These are phyloP conservation scores for Folsomia manolachei DNA, from an alignment of 2,888 invertebrate genomes.

Conservation along the genomic window DNA sequence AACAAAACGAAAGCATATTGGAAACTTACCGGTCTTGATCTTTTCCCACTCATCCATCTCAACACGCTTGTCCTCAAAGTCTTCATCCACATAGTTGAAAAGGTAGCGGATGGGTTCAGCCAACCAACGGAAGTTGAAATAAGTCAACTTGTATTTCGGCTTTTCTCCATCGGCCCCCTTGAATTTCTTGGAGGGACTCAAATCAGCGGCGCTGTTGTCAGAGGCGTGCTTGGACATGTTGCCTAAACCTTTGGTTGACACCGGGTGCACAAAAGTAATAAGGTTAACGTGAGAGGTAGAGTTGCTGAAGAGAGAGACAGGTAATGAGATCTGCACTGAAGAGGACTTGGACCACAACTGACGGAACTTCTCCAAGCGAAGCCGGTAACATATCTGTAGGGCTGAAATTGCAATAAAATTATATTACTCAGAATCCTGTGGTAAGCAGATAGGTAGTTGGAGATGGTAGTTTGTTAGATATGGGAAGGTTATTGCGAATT, in stretches of 20 bases:
- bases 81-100: conserved; percentile 53
- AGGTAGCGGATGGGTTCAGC: conserved; percentile 55
- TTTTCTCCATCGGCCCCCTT: conserved; percentile 15
- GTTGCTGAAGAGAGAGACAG: background rate
- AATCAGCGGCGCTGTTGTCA: background rate
- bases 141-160: conserved; percentile 54
- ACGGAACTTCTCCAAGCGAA: conserved; percentile 9
- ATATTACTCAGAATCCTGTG: no score
- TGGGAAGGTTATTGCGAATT: background rate
- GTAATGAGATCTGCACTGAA: conserved; percentile 8
- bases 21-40: conserved; percentile 12
- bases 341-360: background rate
- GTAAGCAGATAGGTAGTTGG: no score
- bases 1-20: no score
- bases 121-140: conserved; percentile 55
- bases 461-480: no score
- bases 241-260: no score
- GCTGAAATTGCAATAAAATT: background rate
- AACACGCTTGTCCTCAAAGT: conserved; percentile 55
- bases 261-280: background rate
- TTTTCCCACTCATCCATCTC: conserved; percentile 38
- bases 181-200: conserved; percentile 14
- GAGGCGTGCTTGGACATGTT: conserved; percentile 1
- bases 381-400: conserved; percentile 25
- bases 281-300: background rate